A percentile compares a stretch with the other conserved stretches of the same genome.
These are phyloP conservation scores for Diachrysia chrysitis DNA, from an alignment of 2,888 invertebrate genomes.

Conservation along the genomic window DNA sequence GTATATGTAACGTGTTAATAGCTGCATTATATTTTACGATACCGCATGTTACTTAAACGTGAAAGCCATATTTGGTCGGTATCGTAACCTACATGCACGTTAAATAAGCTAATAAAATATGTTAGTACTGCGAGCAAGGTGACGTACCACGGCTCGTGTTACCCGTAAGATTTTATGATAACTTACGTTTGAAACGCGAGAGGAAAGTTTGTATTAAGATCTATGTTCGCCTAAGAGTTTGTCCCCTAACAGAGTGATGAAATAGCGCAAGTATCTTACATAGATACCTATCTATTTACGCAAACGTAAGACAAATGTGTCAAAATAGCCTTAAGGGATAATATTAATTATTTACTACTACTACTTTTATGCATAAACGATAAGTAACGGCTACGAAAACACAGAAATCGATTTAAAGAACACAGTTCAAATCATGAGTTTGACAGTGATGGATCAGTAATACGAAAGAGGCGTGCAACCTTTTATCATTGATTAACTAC, in stretches of 20 bases:
- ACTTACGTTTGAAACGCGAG: slow-evolving; percentile 4
- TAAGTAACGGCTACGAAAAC: slow-evolving; percentile 8
- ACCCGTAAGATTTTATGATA: slow-evolving; percentile 34
- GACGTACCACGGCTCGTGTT: slow-evolving; percentile 40
- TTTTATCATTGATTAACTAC: slow-evolving; percentile 17
- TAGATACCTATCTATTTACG: neutral
- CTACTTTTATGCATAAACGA: neutral
- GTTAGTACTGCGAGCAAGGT: slow-evolving; percentile 37
- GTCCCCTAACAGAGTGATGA: neutral
- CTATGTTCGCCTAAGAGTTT: slow-evolving; percentile 6
- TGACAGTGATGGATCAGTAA: slow-evolving; percentile 46
- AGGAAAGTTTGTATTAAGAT: slow-evolving; percentile 4
- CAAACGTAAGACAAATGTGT: too few species aligned
- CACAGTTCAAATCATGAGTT: slow-evolving; percentile 27
- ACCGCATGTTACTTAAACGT: slow-evolving; percentile 42
- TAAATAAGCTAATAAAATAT: slow-evolving; percentile 54
- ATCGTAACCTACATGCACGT: slow-evolving; percentile 49
- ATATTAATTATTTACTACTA: neutral
- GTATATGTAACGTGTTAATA: slow-evolving; percentile 13
- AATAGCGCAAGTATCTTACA: neutral
- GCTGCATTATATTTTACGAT: slow-evolving; percentile 55
- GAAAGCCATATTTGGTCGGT: slow-evolving; percentile 32
- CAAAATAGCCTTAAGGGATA: too few species aligned
- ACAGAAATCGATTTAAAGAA: slow-evolving; percentile 44
- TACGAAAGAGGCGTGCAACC: slow-evolving; percentile 6